phyloP scores from a whole-genome alignment of 2,888 invertebrate genomes.

The Parochlus steinenii region DNA sequence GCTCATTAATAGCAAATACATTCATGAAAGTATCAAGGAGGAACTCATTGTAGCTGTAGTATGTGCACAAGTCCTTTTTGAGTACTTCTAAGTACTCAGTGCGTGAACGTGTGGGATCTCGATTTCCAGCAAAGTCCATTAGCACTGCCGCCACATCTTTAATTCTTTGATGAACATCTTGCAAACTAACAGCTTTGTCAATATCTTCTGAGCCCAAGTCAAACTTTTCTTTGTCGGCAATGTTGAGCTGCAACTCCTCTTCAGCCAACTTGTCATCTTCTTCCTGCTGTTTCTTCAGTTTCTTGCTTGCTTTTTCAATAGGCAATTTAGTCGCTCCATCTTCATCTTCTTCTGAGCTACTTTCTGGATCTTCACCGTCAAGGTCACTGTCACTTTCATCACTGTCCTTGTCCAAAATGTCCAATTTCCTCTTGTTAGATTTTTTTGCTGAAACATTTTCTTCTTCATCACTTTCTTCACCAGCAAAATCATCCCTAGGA shows the following conservation, averaged over 20 bases:
- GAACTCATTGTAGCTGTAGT: conserved; percentile 94
- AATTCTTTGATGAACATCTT: conserved; percentile 77
- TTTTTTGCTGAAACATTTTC: conserved; percentile 17
- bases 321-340: conserved; percentile 58
- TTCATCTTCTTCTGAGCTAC: conserved; percentile 25
- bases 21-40: conserved; percentile 85
- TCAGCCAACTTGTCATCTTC: conserved; percentile 54
- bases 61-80: conserved; percentile 70
- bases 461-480: conserved; percentile 29
- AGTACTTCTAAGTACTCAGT: conserved; percentile 69
- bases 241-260: conserved; percentile 67
- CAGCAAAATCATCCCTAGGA: conserved; percentile 32
- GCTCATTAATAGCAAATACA: conserved; percentile 68
- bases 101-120: conserved; percentile 52
- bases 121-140: conserved; percentile 55
- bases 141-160: conserved; percentile 68
- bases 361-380: conserved; percentile 21
- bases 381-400: conserved; percentile 20
- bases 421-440: conserved; percentile 13
- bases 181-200: conserved; percentile 52
- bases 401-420: conserved; percentile 14
- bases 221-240: conserved; percentile 58
- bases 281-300: conserved; percentile 55
- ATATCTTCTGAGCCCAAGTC: conserved; percentile 56
- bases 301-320: conserved; percentile 69